Conservation (phyloP, 2,797 vertebrate species). For the Hydrolagus colliei region DNA sequence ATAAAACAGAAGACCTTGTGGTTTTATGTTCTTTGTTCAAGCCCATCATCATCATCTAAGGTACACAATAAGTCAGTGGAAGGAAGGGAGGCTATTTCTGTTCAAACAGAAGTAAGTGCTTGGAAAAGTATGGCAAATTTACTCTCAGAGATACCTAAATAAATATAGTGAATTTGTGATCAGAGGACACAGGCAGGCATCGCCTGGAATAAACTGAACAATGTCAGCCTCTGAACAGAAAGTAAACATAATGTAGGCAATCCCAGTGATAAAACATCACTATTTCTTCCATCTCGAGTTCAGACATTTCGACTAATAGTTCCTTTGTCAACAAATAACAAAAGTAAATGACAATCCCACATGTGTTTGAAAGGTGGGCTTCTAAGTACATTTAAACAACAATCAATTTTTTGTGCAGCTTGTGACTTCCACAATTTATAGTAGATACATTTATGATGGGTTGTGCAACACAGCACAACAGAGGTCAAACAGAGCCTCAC, state of each 20-base stretch:
- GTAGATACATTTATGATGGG: conserved; percentile 25
- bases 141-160: conserved; percentile 12
- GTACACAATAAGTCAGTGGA: conserved; percentile 34
- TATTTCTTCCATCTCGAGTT: neutral
- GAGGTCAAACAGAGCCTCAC: conserved; percentile 29
- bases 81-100: conserved; percentile 37
- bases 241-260: neutral
- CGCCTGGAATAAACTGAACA: neutral
- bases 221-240: neutral
- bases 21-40: conserved; percentile 38
- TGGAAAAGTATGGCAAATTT: conserved; percentile 32
- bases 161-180: conserved; percentile 35
- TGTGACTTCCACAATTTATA: neutral
- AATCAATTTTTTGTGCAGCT: neutral
- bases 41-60: neutral
- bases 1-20: conserved; percentile 33
- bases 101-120: conserved; percentile 34
- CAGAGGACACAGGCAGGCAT: conserved; percentile 34
- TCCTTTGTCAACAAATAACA: neutral
- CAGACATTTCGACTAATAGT: conserved; percentile 5
- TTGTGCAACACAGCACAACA: conserved; percentile 6
- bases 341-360: neutral
- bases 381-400: neutral
- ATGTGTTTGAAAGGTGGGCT: neutral
- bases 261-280: neutral